Percentiles rank a stretch among this genome's conserved stretches.
Evolutionary conservation across 2,113 vertebrate species (phyloP).

Genomic region (Diglossa brunneiventris): DNA sequence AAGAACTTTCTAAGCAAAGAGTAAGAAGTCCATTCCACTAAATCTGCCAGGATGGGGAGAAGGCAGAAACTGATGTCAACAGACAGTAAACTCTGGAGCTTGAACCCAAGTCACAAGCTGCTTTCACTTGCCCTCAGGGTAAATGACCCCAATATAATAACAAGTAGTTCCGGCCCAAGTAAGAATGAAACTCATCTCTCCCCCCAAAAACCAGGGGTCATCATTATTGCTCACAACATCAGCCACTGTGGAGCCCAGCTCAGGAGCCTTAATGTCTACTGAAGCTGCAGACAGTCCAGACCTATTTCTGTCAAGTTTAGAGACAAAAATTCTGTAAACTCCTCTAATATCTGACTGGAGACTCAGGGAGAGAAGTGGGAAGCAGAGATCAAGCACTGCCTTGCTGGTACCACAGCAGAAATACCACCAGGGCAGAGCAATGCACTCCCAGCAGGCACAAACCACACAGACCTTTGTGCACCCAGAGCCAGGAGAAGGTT

Average conservation of each 20-base stretch:
- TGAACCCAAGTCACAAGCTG: background rate
- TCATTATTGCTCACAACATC: background rate
- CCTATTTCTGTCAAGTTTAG: background rate
- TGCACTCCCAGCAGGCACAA: background rate
- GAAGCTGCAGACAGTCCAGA: background rate
- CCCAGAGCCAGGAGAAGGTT: background rate
- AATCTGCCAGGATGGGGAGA: background rate
- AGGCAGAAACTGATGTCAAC: background rate
- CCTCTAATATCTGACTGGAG: accelerated
- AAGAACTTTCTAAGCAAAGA: background rate
- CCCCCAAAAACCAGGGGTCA: background rate
- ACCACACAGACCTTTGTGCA: background rate
- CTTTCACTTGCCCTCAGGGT: background rate
- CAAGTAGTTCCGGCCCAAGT: background rate
- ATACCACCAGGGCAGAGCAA: background rate
- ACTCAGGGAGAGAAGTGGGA: background rate
- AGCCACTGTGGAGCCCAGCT: background rate
- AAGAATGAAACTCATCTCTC: background rate
- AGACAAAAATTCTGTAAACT: background rate
- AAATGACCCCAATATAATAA: background rate
- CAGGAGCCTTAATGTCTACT: background rate
- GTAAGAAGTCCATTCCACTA: background rate
- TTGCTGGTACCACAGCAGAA: background rate
- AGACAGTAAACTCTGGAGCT: background rate
- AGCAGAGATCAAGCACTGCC: background rate